These are phyloP conservation scores for Drosophila pandora DNA, from an alignment of 1,140 invertebrate species.

Conservation along the genomic window DNA sequence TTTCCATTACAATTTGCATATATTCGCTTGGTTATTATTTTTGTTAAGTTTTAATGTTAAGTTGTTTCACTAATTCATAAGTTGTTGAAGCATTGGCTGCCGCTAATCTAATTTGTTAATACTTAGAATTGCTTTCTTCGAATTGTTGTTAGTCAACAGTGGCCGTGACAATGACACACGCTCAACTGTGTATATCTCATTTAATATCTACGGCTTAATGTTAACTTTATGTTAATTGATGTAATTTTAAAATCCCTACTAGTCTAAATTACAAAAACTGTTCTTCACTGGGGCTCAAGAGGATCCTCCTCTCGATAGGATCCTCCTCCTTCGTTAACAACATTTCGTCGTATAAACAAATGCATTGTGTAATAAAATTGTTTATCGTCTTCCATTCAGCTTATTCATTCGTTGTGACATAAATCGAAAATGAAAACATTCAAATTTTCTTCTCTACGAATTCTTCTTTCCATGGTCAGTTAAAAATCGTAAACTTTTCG, in stretches of 20 bases:
- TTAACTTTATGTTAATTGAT: constrained; percentile 44
- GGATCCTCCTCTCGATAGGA: background rate
- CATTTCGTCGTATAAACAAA: constrained; percentile 52
- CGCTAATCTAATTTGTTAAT: constrained; percentile 73
- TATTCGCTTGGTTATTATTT: constrained; percentile 17
- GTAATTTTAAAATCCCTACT: constrained; percentile 60
- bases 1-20: constrained; percentile 33
- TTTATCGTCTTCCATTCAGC: constrained; percentile 14
- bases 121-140: constrained; percentile 78
- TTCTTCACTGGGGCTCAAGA: constrained; percentile 50
- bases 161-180: constrained; percentile 11
- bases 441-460: constrained; percentile 16
- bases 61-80: constrained; percentile 38
- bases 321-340: constrained; percentile 34
- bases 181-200: constrained; percentile 17
- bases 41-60: constrained; percentile 16
- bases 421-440: constrained; percentile 22
- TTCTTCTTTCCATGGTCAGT: constrained; percentile 27
- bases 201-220: constrained; percentile 54
- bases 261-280: constrained; percentile 59
- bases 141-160: constrained; percentile 52
- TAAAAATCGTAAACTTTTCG: constrained; percentile 33
- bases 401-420: constrained; percentile 49
- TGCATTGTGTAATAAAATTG: constrained; percentile 37
- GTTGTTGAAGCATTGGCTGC: constrained; percentile 68